A percentile compares a stretch with the other conserved stretches of the same genome.
phyloP scores from a whole-genome alignment of 92 coral and sea anemone genomes.

The Heliopora coerulea region DNA sequence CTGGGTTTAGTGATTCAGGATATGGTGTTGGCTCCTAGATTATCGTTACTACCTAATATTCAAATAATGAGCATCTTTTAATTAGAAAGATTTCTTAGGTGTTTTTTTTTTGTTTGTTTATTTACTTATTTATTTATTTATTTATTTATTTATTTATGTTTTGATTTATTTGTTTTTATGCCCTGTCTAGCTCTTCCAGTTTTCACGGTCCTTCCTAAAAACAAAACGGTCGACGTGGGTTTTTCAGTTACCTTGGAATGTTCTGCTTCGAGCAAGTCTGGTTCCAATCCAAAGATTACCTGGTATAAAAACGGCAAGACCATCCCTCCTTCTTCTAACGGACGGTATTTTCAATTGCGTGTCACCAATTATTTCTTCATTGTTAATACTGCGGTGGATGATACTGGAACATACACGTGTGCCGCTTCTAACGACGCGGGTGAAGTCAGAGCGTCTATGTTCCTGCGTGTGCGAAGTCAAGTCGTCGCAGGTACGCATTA shows the following conservation, averaged over 20 bases:
- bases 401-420: slow-evolving; percentile 77
- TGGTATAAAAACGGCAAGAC: slow-evolving; percentile 76
- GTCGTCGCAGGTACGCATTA: slow-evolving; percentile 46
- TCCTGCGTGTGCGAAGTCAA: slow-evolving; percentile 56
- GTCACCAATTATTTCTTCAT: slow-evolving; percentile 51
- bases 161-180: background rate
- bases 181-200: slow-evolving; percentile 66
- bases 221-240: slow-evolving; percentile 64
- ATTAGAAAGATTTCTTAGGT: no score
- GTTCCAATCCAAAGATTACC: slow-evolving; percentile 39
- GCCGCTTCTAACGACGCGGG: slow-evolving; percentile 71
- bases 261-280: slow-evolving; percentile 51
- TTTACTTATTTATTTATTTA: no score
- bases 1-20: no score
- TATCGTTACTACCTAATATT: no score
- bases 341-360: background rate
- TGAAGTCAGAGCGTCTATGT: slow-evolving; percentile 55
- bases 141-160: no score
- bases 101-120: no score
- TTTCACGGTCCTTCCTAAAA: slow-evolving; percentile 55
- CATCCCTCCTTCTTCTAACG: slow-evolving; percentile 18
- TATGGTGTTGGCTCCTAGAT: no score
- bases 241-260: slow-evolving; percentile 48
- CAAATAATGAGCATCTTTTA: no score
- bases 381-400: slow-evolving; percentile 36